Base-by-base conservation (phyloP, 1,140 invertebrate genomes). In the Andricus grossulariae region DNA sequence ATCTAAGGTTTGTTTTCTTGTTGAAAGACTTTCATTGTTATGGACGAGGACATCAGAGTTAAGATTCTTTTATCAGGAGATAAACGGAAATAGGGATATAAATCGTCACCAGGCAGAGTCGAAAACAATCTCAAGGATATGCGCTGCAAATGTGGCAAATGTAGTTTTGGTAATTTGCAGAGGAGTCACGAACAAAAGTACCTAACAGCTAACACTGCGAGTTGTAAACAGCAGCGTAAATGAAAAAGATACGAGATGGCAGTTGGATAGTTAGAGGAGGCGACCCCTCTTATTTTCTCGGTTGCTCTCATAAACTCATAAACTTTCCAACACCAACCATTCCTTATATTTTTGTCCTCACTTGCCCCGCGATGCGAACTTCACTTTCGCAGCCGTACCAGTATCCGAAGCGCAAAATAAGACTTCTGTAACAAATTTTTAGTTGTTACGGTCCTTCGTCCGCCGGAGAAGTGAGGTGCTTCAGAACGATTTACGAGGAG, bases 191-290 rank as follows among this genome's bases (percentile, higher is more conserved):
- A 79, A 78, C 72, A 75, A 81, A 81, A 80, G 81, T 78, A 82
- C 39, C 39, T 45, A 45, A 77, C 75, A 73, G 73, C 39, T 45
- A 45, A 77, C 75, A 73, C 75, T 74, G 77, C 76, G 77, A 78
- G 81, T 80, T 80, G 79, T 83, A 80, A 83, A 80, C 81, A 83
- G 66, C 71, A 73, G 76, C 76, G 78, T 80, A 82, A 80, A 82
- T 82, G 81, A 82, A 78, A 82, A 82, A 82, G 78, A 80, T 80
- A 82, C 78, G 78, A 80, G 81, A 80, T 78, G 78, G 74, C 78
- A 82, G 75, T 82, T 80, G 78, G 74, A 78, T 78, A 80, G 81
- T 80, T 75, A 78, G 76, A 72, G 54, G 72, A 81, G 72, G 72
- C 80, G 60, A 18, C 49, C 76, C 75, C 73, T 77, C 77, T 78